Conservation (phyloP, 2,797 vertebrate species). For the Eupleurogrammus muticus region DNA sequence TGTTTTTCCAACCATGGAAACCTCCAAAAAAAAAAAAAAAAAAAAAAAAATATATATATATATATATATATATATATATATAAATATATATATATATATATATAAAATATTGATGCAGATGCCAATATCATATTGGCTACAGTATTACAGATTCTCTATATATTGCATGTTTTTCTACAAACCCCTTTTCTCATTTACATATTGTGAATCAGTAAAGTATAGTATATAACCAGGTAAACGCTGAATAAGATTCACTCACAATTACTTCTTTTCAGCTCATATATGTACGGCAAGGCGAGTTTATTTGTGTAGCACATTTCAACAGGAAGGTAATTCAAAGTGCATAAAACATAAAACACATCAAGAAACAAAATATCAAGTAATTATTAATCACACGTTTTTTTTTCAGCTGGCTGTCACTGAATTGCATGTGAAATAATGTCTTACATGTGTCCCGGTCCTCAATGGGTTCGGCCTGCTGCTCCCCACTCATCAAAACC, state of each 20-base stretch:
- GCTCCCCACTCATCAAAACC: constrained; percentile 97
- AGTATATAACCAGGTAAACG: neutral
- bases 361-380: too few relatives aligned
- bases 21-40: constrained; percentile 4
- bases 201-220: neutral
- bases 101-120: neutral
- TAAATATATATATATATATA: too few relatives aligned
- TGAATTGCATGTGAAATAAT: constrained; percentile 13
- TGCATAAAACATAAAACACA: too few relatives aligned
- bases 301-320: too few relatives aligned
- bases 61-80: too few relatives aligned
- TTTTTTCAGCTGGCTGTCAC: constrained; percentile 1
- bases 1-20: neutral
- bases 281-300: too few relatives aligned
- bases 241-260: too few relatives aligned
- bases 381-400: neutral
- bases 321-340: too few relatives aligned
- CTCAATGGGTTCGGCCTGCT: constrained; percentile 82
- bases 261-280: neutral
- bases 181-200: neutral
- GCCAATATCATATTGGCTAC: neutral
- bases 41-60: neutral
- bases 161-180: neutral
- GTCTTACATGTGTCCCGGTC: constrained; percentile 75
- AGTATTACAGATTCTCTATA: neutral